Evolutionary conservation across 2,888 invertebrate genomes (phyloP).

Genomic region (Melikaiella ostensackeni): DNA sequence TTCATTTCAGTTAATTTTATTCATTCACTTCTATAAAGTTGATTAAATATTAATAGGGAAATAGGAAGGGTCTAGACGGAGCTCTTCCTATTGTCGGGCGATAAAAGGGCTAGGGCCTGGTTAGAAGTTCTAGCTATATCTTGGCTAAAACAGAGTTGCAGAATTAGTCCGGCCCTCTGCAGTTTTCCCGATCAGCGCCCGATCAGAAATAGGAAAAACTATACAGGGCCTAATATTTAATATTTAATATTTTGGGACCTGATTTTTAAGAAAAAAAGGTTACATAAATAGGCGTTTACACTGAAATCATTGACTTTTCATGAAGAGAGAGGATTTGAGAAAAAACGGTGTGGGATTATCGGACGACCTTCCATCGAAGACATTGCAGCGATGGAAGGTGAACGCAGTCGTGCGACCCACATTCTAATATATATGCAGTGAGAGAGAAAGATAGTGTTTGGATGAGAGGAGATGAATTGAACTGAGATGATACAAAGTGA

Average conservation of each 20-base stretch:
- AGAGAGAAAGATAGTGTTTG: slow-evolving; percentile 47
- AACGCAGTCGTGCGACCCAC: slow-evolving; percentile 74
- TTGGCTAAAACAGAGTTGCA: no score
- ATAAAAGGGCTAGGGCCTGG: no score
- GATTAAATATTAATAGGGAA: no score
- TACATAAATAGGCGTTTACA: neutral
- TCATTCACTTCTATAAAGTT: no score
- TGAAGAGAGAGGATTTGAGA: neutral
- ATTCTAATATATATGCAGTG: slow-evolving; percentile 59
- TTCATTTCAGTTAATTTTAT: no score
- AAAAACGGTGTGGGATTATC: neutral
- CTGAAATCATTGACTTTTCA: neutral
- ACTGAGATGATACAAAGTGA: slow-evolving; percentile 52
- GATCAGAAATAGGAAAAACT: no score
- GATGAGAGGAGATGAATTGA: slow-evolving; percentile 50
- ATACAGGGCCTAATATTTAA: neutral
- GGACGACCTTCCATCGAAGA: slow-evolving; percentile 70
- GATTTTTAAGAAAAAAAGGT: no score
- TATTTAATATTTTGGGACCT: neutral
- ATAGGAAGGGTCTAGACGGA: no score
- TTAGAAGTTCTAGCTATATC: no score
- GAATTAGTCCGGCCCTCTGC: no score
- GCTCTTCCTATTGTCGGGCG: no score
- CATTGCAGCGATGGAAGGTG: slow-evolving; percentile 72
- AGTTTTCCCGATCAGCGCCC: no score